Percentiles rank a stretch among this genome's conserved stretches.
Conservation (phyloP, 2,113 vertebrate species). For the Chaetodon trifascialis region DNA sequence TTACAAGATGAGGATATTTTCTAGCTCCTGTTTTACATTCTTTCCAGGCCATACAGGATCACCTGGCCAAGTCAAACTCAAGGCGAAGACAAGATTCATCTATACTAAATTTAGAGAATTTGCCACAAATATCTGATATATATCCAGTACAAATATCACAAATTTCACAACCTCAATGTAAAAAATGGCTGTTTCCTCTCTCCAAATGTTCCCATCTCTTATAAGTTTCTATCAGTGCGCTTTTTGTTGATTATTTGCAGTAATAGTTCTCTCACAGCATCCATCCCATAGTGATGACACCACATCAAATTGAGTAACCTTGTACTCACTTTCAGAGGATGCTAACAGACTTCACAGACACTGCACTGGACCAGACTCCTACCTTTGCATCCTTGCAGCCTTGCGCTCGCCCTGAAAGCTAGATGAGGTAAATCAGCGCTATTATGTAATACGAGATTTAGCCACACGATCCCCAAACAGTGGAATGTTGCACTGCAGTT, state of each 20-base stretch:
- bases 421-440: constrained; percentile 25
- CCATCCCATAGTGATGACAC: not conserved
- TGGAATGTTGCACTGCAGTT: constrained; percentile 19
- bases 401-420: not conserved
- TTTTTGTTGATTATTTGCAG: not conserved
- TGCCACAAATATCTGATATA: not conserved
- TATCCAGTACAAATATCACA: no score
- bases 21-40: not conserved
- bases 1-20: not conserved
- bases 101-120: not conserved
- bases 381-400: not conserved
- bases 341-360: not conserved
- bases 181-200: no score
- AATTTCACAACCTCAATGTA: no score
- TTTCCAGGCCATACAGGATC: not conserved
- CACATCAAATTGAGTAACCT: not conserved
- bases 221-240: no score
- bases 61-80: not conserved
- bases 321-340: not conserved
- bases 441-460: constrained; percentile 36
- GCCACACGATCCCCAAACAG: constrained; percentile 16
- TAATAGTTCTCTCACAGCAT: not conserved
- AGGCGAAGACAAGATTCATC: not conserved
- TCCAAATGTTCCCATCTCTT: not conserved
- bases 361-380: not conserved